Evolutionary conservation across 2,888 invertebrate species (phyloP).

Genomic region (Neoascia interrupta): DNA sequence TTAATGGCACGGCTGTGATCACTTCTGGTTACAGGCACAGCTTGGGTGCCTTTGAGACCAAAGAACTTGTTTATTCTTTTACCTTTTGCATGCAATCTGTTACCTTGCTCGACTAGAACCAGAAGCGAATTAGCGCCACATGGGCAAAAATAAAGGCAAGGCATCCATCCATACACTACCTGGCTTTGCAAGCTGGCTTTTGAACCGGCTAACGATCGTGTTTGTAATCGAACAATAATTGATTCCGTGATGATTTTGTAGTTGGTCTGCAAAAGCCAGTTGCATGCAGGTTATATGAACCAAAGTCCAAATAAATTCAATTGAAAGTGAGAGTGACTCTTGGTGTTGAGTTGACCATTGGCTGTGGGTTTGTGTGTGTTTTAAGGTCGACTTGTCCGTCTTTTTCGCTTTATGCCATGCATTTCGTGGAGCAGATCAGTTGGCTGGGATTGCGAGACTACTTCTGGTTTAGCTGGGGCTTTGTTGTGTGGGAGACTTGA

Average conservation of each 20-base stretch:
- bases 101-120: too few species aligned
- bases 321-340: constrained; percentile 57
- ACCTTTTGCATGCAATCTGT: too few species aligned
- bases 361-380: constrained; percentile 4
- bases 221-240: constrained; percentile 40
- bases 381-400: constrained; percentile 55
- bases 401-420: constrained; percentile 9
- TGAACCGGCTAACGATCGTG: too few species aligned
- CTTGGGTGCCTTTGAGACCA: too few species aligned
- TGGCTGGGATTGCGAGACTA: background rate
- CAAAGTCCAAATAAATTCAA: constrained; percentile 5
- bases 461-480: constrained; percentile 23
- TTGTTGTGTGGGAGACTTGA: constrained; percentile 4
- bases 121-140: constrained; percentile 36
- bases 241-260: too few species aligned
- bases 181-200: background rate
- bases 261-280: too few species aligned
- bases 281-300: constrained; percentile 30
- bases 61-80: too few species aligned
- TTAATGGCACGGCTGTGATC: too few species aligned
- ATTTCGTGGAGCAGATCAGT: constrained; percentile 8
- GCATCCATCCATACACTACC: too few species aligned
- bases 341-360: constrained; percentile 4
- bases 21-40: too few species aligned
- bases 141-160: constrained; percentile 16